Base-by-base conservation (phyloP, 2,888 invertebrate genomes). In the Melanostoma mellinum region DNA sequence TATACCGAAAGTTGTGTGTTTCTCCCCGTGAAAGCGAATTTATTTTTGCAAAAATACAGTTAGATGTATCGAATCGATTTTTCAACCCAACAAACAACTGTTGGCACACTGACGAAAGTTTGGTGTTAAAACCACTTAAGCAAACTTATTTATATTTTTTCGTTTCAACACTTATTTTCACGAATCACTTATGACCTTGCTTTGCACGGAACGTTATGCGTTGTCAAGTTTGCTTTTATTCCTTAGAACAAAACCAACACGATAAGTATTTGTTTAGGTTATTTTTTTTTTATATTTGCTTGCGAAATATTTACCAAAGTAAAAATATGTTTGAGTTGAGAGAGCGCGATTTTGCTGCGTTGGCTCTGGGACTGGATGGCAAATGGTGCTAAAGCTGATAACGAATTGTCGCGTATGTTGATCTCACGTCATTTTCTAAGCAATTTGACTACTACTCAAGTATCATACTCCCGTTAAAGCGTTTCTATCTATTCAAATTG, bases 21-120 rank as follows among this genome's bases (percentile, higher is more conserved):
- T n/a, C 5, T 63, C 30, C 36, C 35, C 36, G 53, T 46, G n/a
- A 48, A 36, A 53, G 35, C 40, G 30, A 80, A 53, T 6, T 33
- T 56, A 35, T 40, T 53, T 71, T 38, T 71, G 35, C 8, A 40
- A 46, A 33, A 52, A 60, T 38, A 32, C 52, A 52, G 48, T 60
- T 32, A 84, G 20, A 20, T 20, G 20, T 20, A 20, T 20, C 20
- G 20, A 20, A 84, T 84, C 79, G 84, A 84, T 84, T 84, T 84
- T 84, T 58, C 84, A 79, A 53, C 79, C 71, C 74, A 78, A 84
- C 58, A 79, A 84, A 75, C 79, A 78, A 84, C 79, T 79, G 84
- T 79, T 79, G 78, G 84, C 78, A 55, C 71, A 53, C 53, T 53
- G n/a, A 33, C 56, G 35, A 40, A 42, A 56, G 10, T 6, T 10